phyloP scores from a whole-genome alignment of 1,140 invertebrate genomes.

The Kradibia gibbosae region DNA sequence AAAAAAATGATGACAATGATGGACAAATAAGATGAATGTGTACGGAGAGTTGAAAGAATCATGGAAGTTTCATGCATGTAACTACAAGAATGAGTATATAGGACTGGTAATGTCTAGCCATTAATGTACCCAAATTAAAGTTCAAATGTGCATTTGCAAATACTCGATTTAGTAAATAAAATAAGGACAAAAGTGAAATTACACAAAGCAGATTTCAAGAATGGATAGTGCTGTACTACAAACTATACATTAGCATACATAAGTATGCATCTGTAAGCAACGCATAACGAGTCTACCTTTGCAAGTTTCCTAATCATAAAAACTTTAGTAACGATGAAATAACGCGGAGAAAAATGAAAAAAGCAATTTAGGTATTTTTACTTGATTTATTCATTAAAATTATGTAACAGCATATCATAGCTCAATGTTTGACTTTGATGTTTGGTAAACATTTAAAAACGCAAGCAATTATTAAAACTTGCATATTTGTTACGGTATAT shows the following conservation, averaged over 20 bases:
- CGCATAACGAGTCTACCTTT: background rate
- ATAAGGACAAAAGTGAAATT: constrained; percentile 7
- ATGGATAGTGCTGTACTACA: background rate
- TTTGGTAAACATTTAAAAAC: too few species aligned
- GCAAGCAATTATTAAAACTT: background rate
- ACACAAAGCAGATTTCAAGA: constrained; percentile 11
- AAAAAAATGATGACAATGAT: background rate
- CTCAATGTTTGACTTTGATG: background rate
- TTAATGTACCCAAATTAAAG: background rate
- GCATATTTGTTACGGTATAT: too few species aligned
- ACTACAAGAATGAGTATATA: too few species aligned
- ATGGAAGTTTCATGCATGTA: background rate
- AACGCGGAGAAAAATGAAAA: background rate
- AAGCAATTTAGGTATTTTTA: background rate
- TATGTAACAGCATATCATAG: background rate
- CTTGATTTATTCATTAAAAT: background rate
- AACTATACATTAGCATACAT: constrained; percentile 4
- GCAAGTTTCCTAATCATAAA: background rate
- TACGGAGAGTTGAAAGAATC: background rate
- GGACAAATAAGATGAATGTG: background rate
- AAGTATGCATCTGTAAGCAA: constrained; percentile 16
- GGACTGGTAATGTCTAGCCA: background rate
- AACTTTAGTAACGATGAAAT: background rate
- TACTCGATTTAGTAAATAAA: background rate
- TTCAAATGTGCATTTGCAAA: background rate